Evolutionary conservation across 1,140 invertebrate species (phyloP), one percentile per base, ranked within the genome.

Genomic region (Brachionus calyciflorus): DNA sequence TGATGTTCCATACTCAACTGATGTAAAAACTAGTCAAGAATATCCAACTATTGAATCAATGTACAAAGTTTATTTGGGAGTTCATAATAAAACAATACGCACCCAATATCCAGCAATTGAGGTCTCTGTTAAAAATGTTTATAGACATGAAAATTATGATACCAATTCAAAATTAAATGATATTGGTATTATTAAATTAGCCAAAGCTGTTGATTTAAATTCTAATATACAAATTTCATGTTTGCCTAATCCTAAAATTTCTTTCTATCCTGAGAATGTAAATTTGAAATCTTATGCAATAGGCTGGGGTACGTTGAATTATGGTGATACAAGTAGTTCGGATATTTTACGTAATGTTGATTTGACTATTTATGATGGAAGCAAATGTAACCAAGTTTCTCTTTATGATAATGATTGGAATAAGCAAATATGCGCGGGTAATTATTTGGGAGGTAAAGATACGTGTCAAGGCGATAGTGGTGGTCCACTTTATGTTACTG

Each of bases 1-100:
- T 28, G 46, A 21, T 1, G 2, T 6, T n/a, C 5, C 19, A 0
- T 73, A 73, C 82, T 60, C 81, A 3, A 79, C 80, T 53, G 19
- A 41, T 17, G 69, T 73, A 14, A 30, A n/a, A 12, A 40, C 69
- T 1, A 73, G 46, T 7, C 10, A 19, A 17, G 9, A 40, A 17
- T 51, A 51, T 53, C 69, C 69, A n/a, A 51, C 69, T 10, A 24
- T 73, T 19, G 69, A 49, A 21, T 73, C 69, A 19, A 73, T 73
- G 69, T 73, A 37, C 33, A 73, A 30, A 37, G 69, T 73, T 1
- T 73, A 73, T 33, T 17, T 73, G 9, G 69, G 69, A 21, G 69
- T 55, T 14, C 69, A 73, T 40, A 33, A 73, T 19, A 73, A 30
- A 40, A 37, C 46, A 40, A 41, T 30, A 21, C 14, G 24, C 1